A percentile compares a stretch with the other conserved stretches of the same genome.
Conservation (phyloP, 23 tunicate species). For the Trididemnum miniatum region DNA sequence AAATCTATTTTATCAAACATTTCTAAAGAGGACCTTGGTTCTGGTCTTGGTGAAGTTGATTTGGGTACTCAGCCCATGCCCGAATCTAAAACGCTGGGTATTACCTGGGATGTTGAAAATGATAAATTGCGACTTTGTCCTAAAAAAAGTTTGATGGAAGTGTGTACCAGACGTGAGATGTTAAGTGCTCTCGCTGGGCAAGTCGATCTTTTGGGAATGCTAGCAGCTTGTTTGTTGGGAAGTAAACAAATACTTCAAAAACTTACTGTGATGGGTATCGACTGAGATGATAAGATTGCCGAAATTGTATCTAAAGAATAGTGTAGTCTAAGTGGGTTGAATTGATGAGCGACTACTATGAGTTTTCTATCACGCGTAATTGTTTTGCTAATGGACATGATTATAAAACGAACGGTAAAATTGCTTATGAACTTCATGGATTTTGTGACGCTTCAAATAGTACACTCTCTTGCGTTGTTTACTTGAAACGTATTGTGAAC, state of each 20-base stretch:
- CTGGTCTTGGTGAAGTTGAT: neutral
- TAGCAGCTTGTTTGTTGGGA: slow-evolving; percentile 14
- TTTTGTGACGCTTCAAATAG: slow-evolving; percentile 14
- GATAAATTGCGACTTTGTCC: neutral
- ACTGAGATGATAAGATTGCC: slow-evolving; percentile 1
- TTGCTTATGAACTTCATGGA: slow-evolving; percentile 4
- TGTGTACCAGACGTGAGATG: slow-evolving; percentile 11
- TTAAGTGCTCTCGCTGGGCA: neutral
- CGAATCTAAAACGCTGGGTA: neutral
- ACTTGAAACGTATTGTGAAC: slow-evolving; percentile 7
- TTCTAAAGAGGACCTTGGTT: neutral
- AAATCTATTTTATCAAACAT: neutral
- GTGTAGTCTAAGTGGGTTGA: neutral
- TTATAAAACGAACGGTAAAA: neutral
- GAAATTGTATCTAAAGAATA: neutral
- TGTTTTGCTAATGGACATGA: neutral
- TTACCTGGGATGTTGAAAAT: neutral
- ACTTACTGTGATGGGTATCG: neutral
- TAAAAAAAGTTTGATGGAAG: neutral
- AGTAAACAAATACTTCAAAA: slow-evolving; percentile 14
- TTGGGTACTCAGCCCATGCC: slow-evolving; percentile 2
- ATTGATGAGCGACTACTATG: neutral
- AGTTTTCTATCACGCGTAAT: neutral
- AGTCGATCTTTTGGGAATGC: slow-evolving; percentile 1
- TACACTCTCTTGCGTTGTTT: slow-evolving; percentile 16